Evolutionary conservation across 2,888 invertebrate genomes (phyloP).

Genomic region (Pediacus dermestoides): DNA sequence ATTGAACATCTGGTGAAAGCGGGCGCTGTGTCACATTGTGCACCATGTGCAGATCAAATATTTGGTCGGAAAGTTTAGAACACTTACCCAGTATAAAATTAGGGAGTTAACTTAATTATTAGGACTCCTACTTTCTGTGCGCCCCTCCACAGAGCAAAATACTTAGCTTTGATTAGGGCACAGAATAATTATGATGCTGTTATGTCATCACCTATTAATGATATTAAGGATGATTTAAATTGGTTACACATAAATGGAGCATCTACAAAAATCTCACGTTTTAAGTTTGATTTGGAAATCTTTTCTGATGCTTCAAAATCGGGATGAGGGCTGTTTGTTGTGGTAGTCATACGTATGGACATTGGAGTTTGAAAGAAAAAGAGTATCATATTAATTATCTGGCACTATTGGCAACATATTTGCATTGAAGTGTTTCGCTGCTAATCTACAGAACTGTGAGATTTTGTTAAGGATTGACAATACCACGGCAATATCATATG

Average conservation of each 20-base stretch:
- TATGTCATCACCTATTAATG: constrained; percentile 17
- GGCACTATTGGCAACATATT: constrained; percentile 26
- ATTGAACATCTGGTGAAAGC: not conserved
- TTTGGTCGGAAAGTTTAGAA: no score
- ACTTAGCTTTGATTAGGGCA: constrained; percentile 17
- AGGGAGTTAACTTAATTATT: no score
- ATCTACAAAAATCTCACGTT: constrained; percentile 11
- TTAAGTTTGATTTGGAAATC: constrained; percentile 15
- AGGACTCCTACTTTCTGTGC: no score
- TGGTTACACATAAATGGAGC: constrained; percentile 21
- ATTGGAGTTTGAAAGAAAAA: constrained; percentile 20
- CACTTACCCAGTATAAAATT: no score
- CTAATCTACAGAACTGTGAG: constrained; percentile 11
- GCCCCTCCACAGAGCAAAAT: no score
- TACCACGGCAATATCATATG: constrained; percentile 17
- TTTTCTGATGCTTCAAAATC: constrained; percentile 26
- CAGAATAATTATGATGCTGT: constrained; percentile 16
- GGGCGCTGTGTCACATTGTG: not conserved
- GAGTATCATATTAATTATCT: constrained; percentile 25
- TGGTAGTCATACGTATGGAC: constrained; percentile 14
- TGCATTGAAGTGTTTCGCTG: constrained; percentile 26
- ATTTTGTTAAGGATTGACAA: constrained; percentile 23
- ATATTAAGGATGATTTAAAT: constrained; percentile 19
- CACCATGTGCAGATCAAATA: not conserved
- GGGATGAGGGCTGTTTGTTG: constrained; percentile 27